These are phyloP conservation scores for Manis pentadactyla DNA, from an alignment of 2,797 vertebrate genomes.

Conservation along the genomic window DNA sequence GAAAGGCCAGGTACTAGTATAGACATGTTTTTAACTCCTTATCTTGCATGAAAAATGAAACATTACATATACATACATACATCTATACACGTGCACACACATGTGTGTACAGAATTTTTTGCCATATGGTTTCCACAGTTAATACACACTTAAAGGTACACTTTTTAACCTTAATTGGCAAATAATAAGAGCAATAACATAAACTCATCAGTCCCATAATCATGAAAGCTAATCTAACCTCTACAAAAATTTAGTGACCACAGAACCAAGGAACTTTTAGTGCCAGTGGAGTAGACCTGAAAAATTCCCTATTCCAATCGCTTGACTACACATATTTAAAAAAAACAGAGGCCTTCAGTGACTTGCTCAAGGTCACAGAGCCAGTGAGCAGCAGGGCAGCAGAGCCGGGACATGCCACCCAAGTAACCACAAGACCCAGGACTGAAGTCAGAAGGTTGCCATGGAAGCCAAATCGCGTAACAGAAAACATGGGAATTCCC, in stretches of 20 bases:
- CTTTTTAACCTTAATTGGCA: background rate
- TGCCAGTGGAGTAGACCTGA: background rate
- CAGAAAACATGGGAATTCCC: conserved; percentile 67
- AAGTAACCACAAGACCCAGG: background rate
- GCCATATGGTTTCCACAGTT: background rate
- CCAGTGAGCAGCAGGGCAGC: background rate
- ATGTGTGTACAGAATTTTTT: background rate
- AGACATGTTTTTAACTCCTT: background rate
- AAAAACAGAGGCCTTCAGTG: background rate
- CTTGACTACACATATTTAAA: background rate
- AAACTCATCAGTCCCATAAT: background rate
- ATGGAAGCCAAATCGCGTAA: conserved; percentile 54
- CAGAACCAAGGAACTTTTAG: background rate
- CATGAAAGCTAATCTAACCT: background rate
- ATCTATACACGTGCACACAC: background rate
- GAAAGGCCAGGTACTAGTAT: background rate
- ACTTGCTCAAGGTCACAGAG: background rate
- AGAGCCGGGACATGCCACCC: background rate
- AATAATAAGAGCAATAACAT: background rate
- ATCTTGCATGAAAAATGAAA: background rate
- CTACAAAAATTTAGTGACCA: background rate
- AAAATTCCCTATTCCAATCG: background rate
- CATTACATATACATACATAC: background rate
- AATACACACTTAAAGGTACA: background rate
- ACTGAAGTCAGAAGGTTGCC: conserved; percentile 53